Base-by-base conservation (phyloP, 1,140 invertebrate genomes). In the Melanaphis sacchari region DNA sequence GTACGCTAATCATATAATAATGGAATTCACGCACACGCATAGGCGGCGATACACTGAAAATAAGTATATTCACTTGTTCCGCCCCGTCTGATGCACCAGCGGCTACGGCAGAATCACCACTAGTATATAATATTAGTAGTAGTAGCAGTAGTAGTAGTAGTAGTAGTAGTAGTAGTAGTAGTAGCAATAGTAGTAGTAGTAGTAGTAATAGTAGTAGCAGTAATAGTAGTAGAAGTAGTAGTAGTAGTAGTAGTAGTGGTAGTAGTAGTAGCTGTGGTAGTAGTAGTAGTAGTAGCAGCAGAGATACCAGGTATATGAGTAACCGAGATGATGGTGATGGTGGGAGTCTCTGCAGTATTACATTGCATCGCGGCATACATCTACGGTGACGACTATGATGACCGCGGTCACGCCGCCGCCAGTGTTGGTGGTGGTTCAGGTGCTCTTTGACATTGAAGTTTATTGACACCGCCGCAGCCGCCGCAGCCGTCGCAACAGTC, bases 371-470 rank as follows among this genome's bases (percentile, higher is more conserved):
- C 41, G 85, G 43, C 38, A 89, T 38, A 52, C 7, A 24, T 40
- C 38, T 21, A 31, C 87, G 46, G 87, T 89, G 43, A 89, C 85
- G 43, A 36, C 85, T 43, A 43, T 31, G 43, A 88, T 52, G 88
- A 54, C 49, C 88, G 89, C 54, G 54, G 89, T 90, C 36, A 5
- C 59, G 87, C 36, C 46, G 59, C 59, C 59, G 59, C 46, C 43
- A 40, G 59, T 81, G 90, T n/a, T 31, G 41, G 41, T n/a, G 76
- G 46, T 40, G 76, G 91, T 38, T 31, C 81, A 49, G 91, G 76
- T 93, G 91, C 66, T 93, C 91, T 93, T 93, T 93, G 91, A 93
- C 91, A 93, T 93, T 84, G 91, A 93, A 93, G 91, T 93, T 93
- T 94, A 94, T 90, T 92, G 89, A 91, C 93, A 90, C 85, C 46